Evolutionary conservation across 1,140 invertebrate genomes (phyloP).

Genomic region (Macrosteles quadrilineatus): DNA sequence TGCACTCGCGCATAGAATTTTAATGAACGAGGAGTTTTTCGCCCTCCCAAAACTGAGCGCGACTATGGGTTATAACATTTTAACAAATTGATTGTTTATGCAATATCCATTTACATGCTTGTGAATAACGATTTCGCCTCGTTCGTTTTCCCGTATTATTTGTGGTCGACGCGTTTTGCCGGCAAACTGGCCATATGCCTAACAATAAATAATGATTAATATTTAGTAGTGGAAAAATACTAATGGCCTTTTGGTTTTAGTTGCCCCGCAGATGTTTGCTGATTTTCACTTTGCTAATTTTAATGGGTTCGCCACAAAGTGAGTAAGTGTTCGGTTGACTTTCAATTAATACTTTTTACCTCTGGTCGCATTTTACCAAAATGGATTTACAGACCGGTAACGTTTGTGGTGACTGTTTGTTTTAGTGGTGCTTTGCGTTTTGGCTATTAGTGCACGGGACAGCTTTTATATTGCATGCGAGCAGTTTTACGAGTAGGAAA

Average conservation of each 20-base stretch:
- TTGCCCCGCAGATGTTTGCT: neutral
- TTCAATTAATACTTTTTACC: constrained; percentile 14
- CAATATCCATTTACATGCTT: constrained; percentile 22
- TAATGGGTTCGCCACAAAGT: constrained; percentile 16
- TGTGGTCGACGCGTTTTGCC: constrained; percentile 2
- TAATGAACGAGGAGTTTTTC: constrained; percentile 3
- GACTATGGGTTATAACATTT: constrained; percentile 3
- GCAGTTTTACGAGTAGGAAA: too few species aligned
- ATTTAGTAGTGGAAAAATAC: constrained; percentile 19
- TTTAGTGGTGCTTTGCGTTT: too few species aligned
- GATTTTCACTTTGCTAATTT: constrained; percentile 26
- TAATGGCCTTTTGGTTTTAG: constrained; percentile 23
- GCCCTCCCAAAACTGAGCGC: neutral
- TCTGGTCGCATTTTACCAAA: constrained; percentile 10
- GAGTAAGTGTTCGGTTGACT: constrained; percentile 19
- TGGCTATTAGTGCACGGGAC: too few species aligned
- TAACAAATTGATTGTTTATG: constrained; percentile 23
- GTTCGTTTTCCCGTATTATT: constrained; percentile 14
- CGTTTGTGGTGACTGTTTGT: too few species aligned
- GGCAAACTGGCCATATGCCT: neutral
- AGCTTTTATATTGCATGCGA: too few species aligned
- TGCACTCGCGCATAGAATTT: constrained; percentile 16
- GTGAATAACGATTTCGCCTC: constrained; percentile 12
- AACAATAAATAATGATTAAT: constrained; percentile 19
- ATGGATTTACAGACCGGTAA: neutral